Percentiles rank a stretch among this genome's conserved stretches.
Evolutionary conservation across 2,888 invertebrate species (phyloP).

Genomic region (Rhagonycha lutea): DNA sequence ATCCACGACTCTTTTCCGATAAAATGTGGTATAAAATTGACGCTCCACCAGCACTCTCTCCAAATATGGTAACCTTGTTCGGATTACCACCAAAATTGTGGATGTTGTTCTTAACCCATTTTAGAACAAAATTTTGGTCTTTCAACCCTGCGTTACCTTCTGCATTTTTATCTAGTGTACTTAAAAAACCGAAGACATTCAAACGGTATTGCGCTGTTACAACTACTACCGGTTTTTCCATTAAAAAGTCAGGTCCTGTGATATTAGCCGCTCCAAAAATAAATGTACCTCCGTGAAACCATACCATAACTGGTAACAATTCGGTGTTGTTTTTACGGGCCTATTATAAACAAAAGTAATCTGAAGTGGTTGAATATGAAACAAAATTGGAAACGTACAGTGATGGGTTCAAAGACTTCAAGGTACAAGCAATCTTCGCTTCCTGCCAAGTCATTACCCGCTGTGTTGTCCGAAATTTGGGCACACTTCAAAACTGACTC

Average conservation of each 20-base stretch:
- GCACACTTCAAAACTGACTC: neutral
- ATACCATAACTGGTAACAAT: slow-evolving; percentile 36
- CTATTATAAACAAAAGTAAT: neutral
- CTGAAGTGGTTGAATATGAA: neutral
- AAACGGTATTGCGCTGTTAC: slow-evolving; percentile 30
- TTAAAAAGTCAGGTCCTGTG: slow-evolving; percentile 33
- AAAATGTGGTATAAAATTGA: slow-evolving; percentile 27
- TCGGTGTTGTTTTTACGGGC: slow-evolving; percentile 19
- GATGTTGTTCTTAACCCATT: slow-evolving; percentile 31
- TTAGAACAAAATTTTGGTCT: slow-evolving; percentile 27
- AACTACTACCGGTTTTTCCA: slow-evolving; percentile 36
- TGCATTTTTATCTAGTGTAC: slow-evolving; percentile 33
- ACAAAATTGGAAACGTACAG: neutral
- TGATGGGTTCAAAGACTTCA: slow-evolving; percentile 11
- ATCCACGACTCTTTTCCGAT: slow-evolving; percentile 14
- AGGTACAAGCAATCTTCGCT: slow-evolving; percentile 20
- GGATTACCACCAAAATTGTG: slow-evolving; percentile 31
- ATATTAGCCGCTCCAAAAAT: slow-evolving; percentile 28
- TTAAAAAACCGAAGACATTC: slow-evolving; percentile 34
- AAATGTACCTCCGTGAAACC: slow-evolving; percentile 39
- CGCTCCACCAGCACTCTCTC: slow-evolving; percentile 32
- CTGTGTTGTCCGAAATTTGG: slow-evolving; percentile 4
- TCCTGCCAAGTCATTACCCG: slow-evolving; percentile 9
- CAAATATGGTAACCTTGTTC: slow-evolving; percentile 30
- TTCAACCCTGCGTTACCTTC: slow-evolving; percentile 35